Percentiles rank a stretch among this genome's conserved stretches.
Evolutionary conservation across 2,113 vertebrate genomes (phyloP).

Genomic region (Picathartes gymnocephalus): DNA sequence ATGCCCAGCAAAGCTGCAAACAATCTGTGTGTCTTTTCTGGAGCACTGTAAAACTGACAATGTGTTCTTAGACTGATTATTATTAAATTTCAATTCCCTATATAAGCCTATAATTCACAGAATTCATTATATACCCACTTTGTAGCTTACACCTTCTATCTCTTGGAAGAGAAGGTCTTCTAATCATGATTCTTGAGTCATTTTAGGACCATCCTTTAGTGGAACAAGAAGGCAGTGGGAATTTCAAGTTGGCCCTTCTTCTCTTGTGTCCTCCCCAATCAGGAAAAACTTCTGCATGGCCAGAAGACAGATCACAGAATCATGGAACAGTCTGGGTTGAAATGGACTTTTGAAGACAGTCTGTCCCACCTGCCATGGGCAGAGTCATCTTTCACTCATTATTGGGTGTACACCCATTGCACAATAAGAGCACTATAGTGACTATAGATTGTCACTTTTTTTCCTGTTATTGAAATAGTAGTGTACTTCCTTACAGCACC

Average conservation of each 20-base stretch:
- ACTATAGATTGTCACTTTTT: neutral
- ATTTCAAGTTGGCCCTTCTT: neutral
- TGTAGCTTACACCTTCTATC: neutral
- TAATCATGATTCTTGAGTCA: neutral
- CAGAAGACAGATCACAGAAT: neutral
- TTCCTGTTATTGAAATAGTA: neutral
- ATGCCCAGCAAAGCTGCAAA: neutral
- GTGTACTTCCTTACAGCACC: neutral
- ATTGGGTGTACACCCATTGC: neutral
- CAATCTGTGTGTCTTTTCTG: neutral
- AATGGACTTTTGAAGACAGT: neutral
- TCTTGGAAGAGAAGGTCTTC: neutral
- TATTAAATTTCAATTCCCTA: neutral
- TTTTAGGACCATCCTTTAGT: neutral
- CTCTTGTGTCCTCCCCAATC: neutral
- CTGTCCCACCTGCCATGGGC: accelerated
- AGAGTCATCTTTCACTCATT: neutral
- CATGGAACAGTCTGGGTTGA: neutral
- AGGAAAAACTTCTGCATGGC: neutral
- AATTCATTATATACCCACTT: neutral
- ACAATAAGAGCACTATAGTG: neutral
- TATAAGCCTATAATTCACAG: neutral
- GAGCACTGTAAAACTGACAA: neutral
- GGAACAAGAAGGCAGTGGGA: neutral
- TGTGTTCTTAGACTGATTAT: neutral